Evolutionary conservation across 2,888 invertebrate species (phyloP).

Genomic region (Ochropleura plecta): DNA sequence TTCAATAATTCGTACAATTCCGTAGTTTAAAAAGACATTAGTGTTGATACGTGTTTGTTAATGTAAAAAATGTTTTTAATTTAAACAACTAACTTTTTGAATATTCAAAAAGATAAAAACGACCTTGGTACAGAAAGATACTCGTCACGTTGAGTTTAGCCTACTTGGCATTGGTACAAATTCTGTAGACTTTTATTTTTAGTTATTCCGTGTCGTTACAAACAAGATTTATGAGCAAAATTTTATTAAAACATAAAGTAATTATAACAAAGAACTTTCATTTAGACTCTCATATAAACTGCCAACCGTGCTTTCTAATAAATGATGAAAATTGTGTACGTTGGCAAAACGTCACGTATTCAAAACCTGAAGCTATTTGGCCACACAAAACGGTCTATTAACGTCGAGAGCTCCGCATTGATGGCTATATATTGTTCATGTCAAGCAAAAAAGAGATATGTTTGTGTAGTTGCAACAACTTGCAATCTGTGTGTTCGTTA

Average conservation of each 20-base stretch:
- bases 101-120: slow-evolving; percentile 25
- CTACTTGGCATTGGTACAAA: slow-evolving; percentile 74
- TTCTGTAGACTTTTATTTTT: slow-evolving; percentile 71
- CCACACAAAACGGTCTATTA: slow-evolving; percentile 76
- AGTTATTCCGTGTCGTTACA: slow-evolving; percentile 42
- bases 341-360: slow-evolving; percentile 54
- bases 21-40: slow-evolving; percentile 45
- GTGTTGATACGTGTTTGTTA: slow-evolving; percentile 30
- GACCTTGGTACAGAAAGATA: slow-evolving; percentile 61
- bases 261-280: slow-evolving; percentile 14
- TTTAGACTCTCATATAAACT: not conserved
- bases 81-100: slow-evolving; percentile 10
- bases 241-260: slow-evolving; percentile 21
- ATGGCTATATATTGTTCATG: slow-evolving; percentile 72
- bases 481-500: slow-evolving; percentile 71
- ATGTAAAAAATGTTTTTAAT: not conserved
- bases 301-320: not conserved
- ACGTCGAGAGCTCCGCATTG: slow-evolving; percentile 70
- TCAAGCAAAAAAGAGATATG: slow-evolving; percentile 71
- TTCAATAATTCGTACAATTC: slow-evolving; percentile 13
- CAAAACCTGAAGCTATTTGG: slow-evolving; percentile 63
- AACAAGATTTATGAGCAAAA: slow-evolving; percentile 39
- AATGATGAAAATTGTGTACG: slow-evolving; percentile 25
- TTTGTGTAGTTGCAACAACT: slow-evolving; percentile 72
- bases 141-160: slow-evolving; percentile 68